phyloP scores from a whole-genome alignment of 1,140 invertebrate genomes.

The Drosophila rhopaloa region DNA sequence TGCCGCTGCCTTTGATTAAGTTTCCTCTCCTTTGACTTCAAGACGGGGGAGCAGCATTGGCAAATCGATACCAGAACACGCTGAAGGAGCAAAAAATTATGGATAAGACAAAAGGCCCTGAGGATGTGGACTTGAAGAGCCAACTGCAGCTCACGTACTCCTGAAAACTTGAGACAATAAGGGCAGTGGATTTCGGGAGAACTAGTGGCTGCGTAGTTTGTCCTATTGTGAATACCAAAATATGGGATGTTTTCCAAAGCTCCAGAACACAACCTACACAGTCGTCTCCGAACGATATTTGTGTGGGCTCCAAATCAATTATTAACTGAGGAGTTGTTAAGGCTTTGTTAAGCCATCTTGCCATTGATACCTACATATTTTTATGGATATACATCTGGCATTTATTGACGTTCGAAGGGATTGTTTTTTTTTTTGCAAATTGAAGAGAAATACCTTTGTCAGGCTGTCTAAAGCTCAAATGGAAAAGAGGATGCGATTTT shows the following conservation, averaged over 20 bases:
- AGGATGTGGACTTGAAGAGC: conserved; percentile 27
- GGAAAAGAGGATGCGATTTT: neutral
- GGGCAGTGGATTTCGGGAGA: neutral
- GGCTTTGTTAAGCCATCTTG: neutral
- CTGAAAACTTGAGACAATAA: neutral
- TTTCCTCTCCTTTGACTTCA: conserved; percentile 46
- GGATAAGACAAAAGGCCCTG: conserved; percentile 36
- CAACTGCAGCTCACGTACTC: conserved; percentile 20
- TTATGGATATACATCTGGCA: neutral
- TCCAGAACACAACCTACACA: no score
- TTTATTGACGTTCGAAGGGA: conserved; percentile 19
- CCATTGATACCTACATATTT: conserved; percentile 11
- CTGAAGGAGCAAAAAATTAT: conserved; percentile 23
- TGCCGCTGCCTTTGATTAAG: conserved; percentile 64
- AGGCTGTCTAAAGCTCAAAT: neutral
- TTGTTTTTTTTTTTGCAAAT: conserved; percentile 18
- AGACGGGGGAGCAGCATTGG: conserved; percentile 35
- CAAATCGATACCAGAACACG: conserved; percentile 63
- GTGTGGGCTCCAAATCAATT: conserved; percentile 6
- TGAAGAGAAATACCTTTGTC: conserved; percentile 9
- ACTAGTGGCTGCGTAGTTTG: neutral
- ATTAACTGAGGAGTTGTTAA: conserved; percentile 24
- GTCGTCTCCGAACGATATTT: neutral
- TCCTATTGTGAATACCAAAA: conserved; percentile 2
- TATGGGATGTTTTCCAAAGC: neutral